phyloP scores from a whole-genome alignment of 2,888 invertebrate genomes.

The Zhuqinia jingwanae region DNA sequence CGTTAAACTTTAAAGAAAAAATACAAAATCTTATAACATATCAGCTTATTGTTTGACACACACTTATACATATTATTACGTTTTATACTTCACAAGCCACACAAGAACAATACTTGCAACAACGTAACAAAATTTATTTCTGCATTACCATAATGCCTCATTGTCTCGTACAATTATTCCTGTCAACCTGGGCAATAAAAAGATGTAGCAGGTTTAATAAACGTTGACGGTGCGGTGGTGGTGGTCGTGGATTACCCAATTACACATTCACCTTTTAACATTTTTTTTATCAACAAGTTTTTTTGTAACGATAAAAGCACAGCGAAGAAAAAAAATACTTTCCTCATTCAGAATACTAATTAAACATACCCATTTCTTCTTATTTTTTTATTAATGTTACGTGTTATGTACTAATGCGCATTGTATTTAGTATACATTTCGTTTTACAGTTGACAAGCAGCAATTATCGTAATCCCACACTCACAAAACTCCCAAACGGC shows the following conservation, averaged over 20 bases:
- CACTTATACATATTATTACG: too few species aligned
- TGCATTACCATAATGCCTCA: conserved; percentile 53
- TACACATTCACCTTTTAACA: conserved; percentile 39
- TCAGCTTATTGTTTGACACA: too few species aligned
- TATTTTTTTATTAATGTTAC: conserved; percentile 1
- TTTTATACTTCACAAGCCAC: background rate
- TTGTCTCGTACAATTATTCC: conserved; percentile 39
- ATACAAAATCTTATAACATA: too few species aligned
- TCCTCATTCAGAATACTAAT: conserved; percentile 36
- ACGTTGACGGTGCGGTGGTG: conserved; percentile 26
- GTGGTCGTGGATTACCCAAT: conserved; percentile 43
- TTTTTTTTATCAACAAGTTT: conserved; percentile 37
- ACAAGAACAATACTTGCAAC: background rate
- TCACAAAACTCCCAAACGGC: background rate
- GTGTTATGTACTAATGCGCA: background rate
- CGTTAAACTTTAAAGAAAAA: too few species aligned
- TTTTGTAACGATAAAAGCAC: conserved; percentile 16
- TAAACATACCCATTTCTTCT: conserved; percentile 29
- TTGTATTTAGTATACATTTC: background rate
- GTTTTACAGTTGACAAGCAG: background rate
- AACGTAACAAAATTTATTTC: conserved; percentile 19
- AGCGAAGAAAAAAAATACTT: conserved; percentile 39
- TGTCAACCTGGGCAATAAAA: conserved; percentile 57
- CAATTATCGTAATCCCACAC: conserved; percentile 38
- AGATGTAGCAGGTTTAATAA: conserved; percentile 50